These are phyloP conservation scores for Auanema sp. DNA, from an alignment of 2,888 invertebrate genomes.

Conservation along the genomic window DNA sequence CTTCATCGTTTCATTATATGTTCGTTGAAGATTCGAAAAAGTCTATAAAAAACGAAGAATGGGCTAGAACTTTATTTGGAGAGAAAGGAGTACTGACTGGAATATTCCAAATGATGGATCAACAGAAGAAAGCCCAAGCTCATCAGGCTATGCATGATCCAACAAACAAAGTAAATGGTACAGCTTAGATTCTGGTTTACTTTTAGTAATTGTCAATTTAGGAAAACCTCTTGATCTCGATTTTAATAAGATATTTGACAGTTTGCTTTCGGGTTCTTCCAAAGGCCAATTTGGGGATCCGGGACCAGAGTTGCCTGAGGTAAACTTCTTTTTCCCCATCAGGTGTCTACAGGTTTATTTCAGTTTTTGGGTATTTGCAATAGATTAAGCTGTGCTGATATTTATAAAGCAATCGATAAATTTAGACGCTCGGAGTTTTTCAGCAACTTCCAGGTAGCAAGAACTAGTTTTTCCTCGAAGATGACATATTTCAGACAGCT, in stretches of 20 bases:
- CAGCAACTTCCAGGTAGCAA: slow-evolving; percentile 58
- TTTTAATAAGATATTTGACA: slow-evolving; percentile 56
- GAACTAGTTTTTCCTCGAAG: slow-evolving; percentile 1
- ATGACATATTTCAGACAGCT: slow-evolving; percentile 48
- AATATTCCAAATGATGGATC: slow-evolving; percentile 60
- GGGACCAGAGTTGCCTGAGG: slow-evolving; percentile 56
- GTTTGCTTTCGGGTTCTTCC: slow-evolving; percentile 46
- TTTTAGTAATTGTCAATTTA: not conserved
- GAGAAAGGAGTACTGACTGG: slow-evolving; percentile 56
- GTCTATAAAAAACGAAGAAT: slow-evolving; percentile 41
- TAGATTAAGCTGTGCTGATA: slow-evolving; percentile 58
- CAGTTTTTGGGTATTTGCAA: slow-evolving; percentile 60
- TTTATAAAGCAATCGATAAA: slow-evolving; percentile 61
- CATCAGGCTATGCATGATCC: not conserved
- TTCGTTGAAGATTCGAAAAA: not conserved
- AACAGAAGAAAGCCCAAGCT: slow-evolving; percentile 35
- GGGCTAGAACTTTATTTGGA: slow-evolving; percentile 53
- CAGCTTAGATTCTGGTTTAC: too few relatives aligned
- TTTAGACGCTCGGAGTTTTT: slow-evolving; percentile 61
- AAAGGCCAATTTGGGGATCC: slow-evolving; percentile 59
- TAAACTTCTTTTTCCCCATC: not conserved
- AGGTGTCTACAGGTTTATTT: not conserved
- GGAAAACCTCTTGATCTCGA: slow-evolving; percentile 35
- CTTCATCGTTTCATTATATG: not conserved
- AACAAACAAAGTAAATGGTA: slow-evolving; percentile 15